Base-by-base conservation (phyloP, 2,113 vertebrate genomes). In the Nestor notabilis region DNA sequence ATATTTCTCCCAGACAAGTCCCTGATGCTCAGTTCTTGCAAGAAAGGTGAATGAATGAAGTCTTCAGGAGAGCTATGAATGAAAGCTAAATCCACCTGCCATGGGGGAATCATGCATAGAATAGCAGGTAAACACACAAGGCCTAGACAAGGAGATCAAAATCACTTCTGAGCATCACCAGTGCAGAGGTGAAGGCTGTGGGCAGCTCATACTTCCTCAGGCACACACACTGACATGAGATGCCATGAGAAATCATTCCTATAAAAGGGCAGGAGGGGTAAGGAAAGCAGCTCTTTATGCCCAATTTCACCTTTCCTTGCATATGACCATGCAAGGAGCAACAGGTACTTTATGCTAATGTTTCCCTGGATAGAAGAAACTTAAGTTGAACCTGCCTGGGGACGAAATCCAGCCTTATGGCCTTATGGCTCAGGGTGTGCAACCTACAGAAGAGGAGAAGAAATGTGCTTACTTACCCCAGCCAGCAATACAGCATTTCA, bases 401-500 rank as follows among this genome's bases (percentile, higher is more conserved):
- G 9, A 58, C 82, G 64, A 69, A 58, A 50, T 79, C 49, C 28
- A 46, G 47, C 68, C 46, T 61, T 43, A 25, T 1, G 8, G 47
- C 68, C 46, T 61, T 43, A 25, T 1, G 8, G 33, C 0, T 3
- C 20, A 29, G 17, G 28, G 11, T 31, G 46, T 17, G n/a, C 37
- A 33, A 11, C 21, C n/a, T 29, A 70, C 23, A 39, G 63, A 71
- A 78, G 18, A 2, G 33, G 11, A 56, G 33, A 58, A 72, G 44
- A 83, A 91, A 46, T 47, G 17, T 1, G 0, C 21, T 52, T 81
- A 91, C 99, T 99, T 96, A 99, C 99, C 99, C 99, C 99, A 99
- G 76, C 99, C 99, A 68, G 97, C 87, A 35, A 97, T 81, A 83
- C 98, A 99, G 94, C 99, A 98, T 96, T 99, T 99, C 60, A 99